These are phyloP conservation scores for Notarius lentiginosus DNA, from an alignment of 2,113 vertebrate genomes.

Conservation along the genomic window DNA sequence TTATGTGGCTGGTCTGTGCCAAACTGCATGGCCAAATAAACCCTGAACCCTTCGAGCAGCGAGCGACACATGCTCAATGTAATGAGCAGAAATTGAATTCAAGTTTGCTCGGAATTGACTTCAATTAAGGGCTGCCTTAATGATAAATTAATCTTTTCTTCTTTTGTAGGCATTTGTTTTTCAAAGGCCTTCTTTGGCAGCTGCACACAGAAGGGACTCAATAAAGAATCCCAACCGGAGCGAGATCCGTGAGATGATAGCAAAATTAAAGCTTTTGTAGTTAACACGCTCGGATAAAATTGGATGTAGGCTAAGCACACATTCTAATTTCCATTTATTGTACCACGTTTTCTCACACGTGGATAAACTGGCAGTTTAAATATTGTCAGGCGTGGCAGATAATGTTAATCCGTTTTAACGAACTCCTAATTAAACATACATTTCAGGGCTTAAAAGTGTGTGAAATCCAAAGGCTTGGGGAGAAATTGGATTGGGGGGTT, in stretches of 20 bases:
- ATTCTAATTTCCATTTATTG: conserved; percentile 87
- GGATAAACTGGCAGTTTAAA: conserved; percentile 87
- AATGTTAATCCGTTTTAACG: conserved; percentile 84
- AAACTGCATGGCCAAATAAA: conserved; percentile 91
- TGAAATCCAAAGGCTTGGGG: conserved; percentile 43
- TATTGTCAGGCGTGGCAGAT: conserved; percentile 82
- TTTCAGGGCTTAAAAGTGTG: conserved; percentile 62
- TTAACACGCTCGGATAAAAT: conserved; percentile 82
- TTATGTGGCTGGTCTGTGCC: conserved; percentile 78
- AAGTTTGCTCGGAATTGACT: conserved; percentile 98
- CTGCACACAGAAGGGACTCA: conserved; percentile 82
- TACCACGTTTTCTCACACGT: conserved; percentile 79
- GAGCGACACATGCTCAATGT: conserved; percentile 80
- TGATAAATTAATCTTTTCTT: conserved; percentile 99
- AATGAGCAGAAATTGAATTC: conserved; percentile 98
- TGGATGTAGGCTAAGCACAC: conserved; percentile 80
- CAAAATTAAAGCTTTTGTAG: conserved; percentile 93
- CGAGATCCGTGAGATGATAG: conserved; percentile 88
- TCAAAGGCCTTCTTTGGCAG: conserved; percentile 90
- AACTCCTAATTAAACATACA: conserved; percentile 82
- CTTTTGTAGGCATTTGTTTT: conserved; percentile 92
- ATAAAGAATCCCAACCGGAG: conserved; percentile 94
- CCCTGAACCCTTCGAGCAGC: conserved; percentile 65
- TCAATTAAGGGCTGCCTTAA: conserved; percentile 98
- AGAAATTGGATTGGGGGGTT: not conserved